Percentiles rank a stretch among this genome's conserved stretches.
Conservation (phyloP, 2,888 invertebrate genomes). For the Tachina lurida region DNA sequence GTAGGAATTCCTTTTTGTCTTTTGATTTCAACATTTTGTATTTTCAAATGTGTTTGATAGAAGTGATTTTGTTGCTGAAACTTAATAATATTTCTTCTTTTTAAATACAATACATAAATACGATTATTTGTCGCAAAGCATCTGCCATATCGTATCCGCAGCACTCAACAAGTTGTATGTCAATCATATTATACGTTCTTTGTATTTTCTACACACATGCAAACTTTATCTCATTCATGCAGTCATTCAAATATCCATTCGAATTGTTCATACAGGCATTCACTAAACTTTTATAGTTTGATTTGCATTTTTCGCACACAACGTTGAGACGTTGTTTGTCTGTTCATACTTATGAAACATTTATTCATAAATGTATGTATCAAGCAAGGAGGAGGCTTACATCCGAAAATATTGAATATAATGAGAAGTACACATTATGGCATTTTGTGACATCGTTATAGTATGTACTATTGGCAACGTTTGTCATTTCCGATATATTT, state of each 20-base stretch:
- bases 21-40: conserved; percentile 31
- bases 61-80: conserved; percentile 51
- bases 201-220: conserved; percentile 48
- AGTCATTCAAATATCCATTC: conserved; percentile 64
- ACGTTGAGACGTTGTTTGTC: not conserved
- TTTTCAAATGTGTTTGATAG: conserved; percentile 25
- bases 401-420: too few species aligned
- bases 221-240: conserved; percentile 69
- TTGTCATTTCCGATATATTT: too few species aligned
- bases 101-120: conserved; percentile 18
- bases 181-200: conserved; percentile 68
- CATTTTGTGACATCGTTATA: too few species aligned
- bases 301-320: conserved; percentile 28
- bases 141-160: conserved; percentile 71
- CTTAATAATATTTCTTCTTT: conserved; percentile 3
- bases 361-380: too few species aligned
- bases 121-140: conserved; percentile 70
- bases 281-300: conserved; percentile 45
- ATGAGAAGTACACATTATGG: too few species aligned
- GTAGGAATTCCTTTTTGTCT: conserved; percentile 20
- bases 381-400: too few species aligned
- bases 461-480: too few species aligned
- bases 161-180: conserved; percentile 71
- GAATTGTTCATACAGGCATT: conserved; percentile 19
- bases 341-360: too few species aligned